Evolutionary conservation across 2,797 vertebrate species (phyloP).

Genomic region (Rhinophrynus dorsalis): DNA sequence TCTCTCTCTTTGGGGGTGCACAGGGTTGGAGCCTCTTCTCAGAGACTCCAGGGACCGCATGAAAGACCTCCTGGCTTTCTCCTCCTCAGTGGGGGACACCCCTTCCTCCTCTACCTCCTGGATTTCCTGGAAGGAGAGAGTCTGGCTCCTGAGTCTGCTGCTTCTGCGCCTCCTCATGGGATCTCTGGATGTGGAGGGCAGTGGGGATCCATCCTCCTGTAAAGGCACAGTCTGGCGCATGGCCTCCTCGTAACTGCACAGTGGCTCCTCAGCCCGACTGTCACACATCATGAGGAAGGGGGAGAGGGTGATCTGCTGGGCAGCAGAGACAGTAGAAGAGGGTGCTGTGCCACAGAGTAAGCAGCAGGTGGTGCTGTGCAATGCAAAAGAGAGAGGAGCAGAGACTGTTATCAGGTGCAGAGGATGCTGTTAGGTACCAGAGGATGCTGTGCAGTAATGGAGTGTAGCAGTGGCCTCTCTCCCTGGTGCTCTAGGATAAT

Average conservation of each 20-base stretch:
- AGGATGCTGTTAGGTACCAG: not conserved
- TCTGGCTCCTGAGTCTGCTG: conserved; percentile 95
- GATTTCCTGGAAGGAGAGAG: conserved; percentile 95
- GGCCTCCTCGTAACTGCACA: conserved; percentile 76
- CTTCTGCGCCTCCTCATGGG: conserved; percentile 80
- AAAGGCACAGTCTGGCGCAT: conserved; percentile 81
- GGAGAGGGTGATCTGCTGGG: not conserved
- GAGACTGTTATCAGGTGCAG: no score
- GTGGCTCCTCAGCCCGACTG: not conserved
- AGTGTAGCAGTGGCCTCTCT: not conserved
- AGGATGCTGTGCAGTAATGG: not conserved
- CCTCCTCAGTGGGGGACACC: conserved; percentile 88
- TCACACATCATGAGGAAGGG: not conserved
- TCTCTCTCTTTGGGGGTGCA: conserved; percentile 65
- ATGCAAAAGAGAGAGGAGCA: no score
- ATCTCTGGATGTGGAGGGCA: conserved; percentile 72
- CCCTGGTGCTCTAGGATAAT: not conserved
- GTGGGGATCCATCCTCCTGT: conserved; percentile 89
- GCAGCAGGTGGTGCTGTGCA: not conserved
- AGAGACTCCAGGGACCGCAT: conserved; percentile 93
- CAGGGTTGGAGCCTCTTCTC: conserved; percentile 87
- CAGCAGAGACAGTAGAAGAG: not conserved
- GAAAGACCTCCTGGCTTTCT: conserved; percentile 88
- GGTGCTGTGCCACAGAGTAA: not conserved
- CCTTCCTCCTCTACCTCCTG: conserved; percentile 95